phyloP scores from a whole-genome alignment of 2,113 vertebrate genomes.

The Dicaeum eximium region DNA sequence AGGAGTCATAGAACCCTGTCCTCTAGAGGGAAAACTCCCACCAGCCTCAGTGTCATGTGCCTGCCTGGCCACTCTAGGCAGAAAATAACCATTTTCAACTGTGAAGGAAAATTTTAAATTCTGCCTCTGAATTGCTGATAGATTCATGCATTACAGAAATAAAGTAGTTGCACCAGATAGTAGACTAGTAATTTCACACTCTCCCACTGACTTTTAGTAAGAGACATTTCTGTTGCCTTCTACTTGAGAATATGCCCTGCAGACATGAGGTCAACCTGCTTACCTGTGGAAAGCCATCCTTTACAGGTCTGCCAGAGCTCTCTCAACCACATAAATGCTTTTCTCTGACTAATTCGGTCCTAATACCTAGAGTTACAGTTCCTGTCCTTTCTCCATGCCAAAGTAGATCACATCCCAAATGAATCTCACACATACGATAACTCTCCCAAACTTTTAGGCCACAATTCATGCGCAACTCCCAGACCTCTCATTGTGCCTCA shows the following conservation, averaged over 20 bases:
- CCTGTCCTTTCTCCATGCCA: background rate
- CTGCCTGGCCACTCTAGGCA: background rate
- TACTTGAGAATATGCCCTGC: background rate
- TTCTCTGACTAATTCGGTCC: background rate
- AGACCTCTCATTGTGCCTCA: background rate
- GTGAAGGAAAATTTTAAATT: background rate
- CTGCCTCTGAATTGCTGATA: background rate
- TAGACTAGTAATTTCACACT: background rate
- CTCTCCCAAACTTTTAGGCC: background rate
- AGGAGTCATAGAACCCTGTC: background rate
- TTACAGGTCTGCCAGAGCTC: background rate
- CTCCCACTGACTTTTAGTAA: background rate
- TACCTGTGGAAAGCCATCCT: background rate
- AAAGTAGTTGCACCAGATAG: background rate
- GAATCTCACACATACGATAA: accelerated
- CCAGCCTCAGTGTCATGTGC: accelerated
- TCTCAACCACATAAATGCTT: accelerated
- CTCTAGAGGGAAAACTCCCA: background rate
- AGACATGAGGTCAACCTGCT: background rate
- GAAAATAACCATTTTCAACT: background rate
- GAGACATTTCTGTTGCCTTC: background rate
- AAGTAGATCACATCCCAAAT: background rate
- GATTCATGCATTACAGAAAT: background rate
- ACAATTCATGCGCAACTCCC: background rate
- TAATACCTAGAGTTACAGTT: background rate